Evolutionary conservation across 35 echinoderm and acorn worm species (phyloP), one percentile per base, ranked within the genome.

Genomic region (Lytechinus pictus): DNA sequence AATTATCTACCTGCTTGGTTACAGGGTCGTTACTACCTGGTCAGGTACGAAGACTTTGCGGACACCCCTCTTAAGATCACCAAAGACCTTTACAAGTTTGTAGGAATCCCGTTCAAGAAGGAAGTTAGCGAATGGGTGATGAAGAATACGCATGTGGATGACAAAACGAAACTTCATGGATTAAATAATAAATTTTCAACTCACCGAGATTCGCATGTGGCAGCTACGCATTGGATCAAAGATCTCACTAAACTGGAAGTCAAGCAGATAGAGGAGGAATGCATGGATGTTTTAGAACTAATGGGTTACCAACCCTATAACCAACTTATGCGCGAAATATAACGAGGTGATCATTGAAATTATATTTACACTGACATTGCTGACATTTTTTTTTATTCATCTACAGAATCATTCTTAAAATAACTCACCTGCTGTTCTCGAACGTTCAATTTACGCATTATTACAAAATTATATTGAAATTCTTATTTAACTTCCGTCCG

Each of bases 11-110:
- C 98, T 8, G 86, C 51, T 24, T 99, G 98, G 98, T 66, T 98
- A n/a, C 53, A 95, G 94, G 95, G 90, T 8, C 95, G 52, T 52
- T 99, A 99, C 56, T 96, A 96, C 61, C 92, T 99, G 13, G 91
- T 99, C 51, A 94, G 97, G 5, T 99, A 97, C 79, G 98, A 99
- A 89, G 98, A 99, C 71, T 93, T 98, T 9, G 97, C 98, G 4
- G 52, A 44, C 13, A 92, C 97, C 1, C 98, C 98, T 14, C 7
- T 98, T 1, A 53, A 95, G 52, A 93, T 97, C 8, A 96, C 97
- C n/a, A 24, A 86, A 86, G 94, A 96, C 51, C 98, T 99, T 13
- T 99, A 99, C 87, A 52, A 95, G 28, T 99, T 99, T 91, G 27
- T 98, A 6, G 97, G 97, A 54, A 55, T 99, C 21, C 95, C 95